A percentile compares a stretch with the other conserved stretches of the same genome.
Conservation (phyloP, 2,888 invertebrate species). For the Ferdinandea cuprea region DNA sequence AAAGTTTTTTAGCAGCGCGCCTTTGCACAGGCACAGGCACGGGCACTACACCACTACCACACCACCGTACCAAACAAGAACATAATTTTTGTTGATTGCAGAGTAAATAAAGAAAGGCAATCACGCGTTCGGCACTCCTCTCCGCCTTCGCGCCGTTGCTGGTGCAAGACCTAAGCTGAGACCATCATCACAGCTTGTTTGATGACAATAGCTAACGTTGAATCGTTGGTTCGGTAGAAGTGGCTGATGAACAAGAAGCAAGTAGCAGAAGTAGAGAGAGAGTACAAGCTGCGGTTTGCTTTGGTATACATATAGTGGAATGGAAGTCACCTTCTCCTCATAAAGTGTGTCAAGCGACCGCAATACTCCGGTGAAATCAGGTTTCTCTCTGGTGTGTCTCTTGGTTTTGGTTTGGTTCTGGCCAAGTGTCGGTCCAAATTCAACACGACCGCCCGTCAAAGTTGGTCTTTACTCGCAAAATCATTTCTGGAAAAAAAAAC, state of each 20-base stretch:
- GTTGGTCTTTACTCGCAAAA: slow-evolving; percentile 40
- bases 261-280: not conserved
- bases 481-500: slow-evolving; percentile 31
- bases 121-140: slow-evolving; percentile 47
- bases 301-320: slow-evolving; percentile 22
- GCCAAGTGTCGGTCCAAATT: slow-evolving; percentile 39
- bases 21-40: slow-evolving; percentile 45
- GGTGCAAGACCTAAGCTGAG: slow-evolving; percentile 25
- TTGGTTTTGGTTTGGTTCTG: slow-evolving; percentile 46
- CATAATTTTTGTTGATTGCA: slow-evolving; percentile 72
- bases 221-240: slow-evolving; percentile 16
- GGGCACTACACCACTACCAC: slow-evolving; percentile 35
- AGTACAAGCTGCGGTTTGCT: not conserved
- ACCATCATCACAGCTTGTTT: slow-evolving; percentile 45
- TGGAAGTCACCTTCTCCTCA: slow-evolving; percentile 68
- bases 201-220: slow-evolving; percentile 57
- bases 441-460: not conserved
- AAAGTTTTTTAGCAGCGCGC: slow-evolving; percentile 59
- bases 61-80: too few relatives aligned
- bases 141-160: slow-evolving; percentile 11
- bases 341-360: slow-evolving; percentile 75
- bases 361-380: slow-evolving; percentile 74
- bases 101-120: slow-evolving; percentile 73
- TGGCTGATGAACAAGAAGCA: slow-evolving; percentile 40
- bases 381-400: slow-evolving; percentile 62